Evolutionary conservation across 1,140 invertebrate species (phyloP).

Genomic region (Drosophila ficusphila): DNA sequence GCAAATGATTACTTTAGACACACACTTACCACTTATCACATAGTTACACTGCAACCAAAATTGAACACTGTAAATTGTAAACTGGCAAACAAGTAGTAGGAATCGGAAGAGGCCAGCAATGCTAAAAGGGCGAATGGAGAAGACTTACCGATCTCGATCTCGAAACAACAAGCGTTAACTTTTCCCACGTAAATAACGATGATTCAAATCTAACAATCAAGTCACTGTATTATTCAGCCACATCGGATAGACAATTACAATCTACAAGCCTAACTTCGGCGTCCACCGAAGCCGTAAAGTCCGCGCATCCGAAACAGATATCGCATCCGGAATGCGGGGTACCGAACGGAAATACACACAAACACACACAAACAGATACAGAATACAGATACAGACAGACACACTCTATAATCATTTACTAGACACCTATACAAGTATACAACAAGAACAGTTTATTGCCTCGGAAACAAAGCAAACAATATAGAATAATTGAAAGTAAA

Average conservation of each 20-base stretch:
- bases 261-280: conserved; percentile 34
- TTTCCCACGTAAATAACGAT: conserved; percentile 80
- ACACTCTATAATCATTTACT: conserved; percentile 52
- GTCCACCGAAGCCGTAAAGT: conserved; percentile 31
- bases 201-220: conserved; percentile 64
- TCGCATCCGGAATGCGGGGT: conserved; percentile 3
- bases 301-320: conserved; percentile 1
- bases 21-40: conserved; percentile 18
- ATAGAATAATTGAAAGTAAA: conserved; percentile 28
- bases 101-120: conserved; percentile 45
- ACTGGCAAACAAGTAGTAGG: conserved; percentile 61
- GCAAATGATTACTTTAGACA: conserved; percentile 70
- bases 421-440: conserved; percentile 39
- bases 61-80: conserved; percentile 71
- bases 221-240: conserved; percentile 71
- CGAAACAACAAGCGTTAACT: conserved; percentile 79
- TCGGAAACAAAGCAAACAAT: conserved; percentile 37
- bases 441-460: conserved; percentile 33
- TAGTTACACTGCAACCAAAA: conserved; percentile 13
- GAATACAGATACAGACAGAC: conserved; percentile 26
- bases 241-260: conserved; percentile 30
- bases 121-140: conserved; percentile 6
- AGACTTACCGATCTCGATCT: conserved; percentile 31
- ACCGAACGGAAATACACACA: conserved; percentile 14
- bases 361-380: conserved; percentile 20